Base-by-base conservation (phyloP, 37 sponge, comb jelly and placozoan species). In the Ephydatia muelleri region DNA sequence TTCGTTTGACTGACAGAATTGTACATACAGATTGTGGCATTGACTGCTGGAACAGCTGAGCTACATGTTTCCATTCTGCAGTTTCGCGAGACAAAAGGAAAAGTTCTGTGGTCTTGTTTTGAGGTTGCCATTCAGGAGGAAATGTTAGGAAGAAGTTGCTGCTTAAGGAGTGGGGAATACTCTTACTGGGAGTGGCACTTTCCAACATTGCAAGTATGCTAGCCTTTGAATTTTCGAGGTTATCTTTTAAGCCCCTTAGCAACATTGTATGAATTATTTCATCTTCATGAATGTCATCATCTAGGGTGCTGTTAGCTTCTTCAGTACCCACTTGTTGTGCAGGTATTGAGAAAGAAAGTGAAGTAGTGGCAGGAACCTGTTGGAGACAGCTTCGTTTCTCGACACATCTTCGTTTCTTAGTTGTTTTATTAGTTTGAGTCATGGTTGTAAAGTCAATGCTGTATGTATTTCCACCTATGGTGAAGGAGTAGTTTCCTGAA, bases 91-190 rank as follows among this genome's bases (percentile, higher is more conserved):
- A 34, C 2, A 91, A 31, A 22, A 68, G 83, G 57, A 82, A 83
- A 3, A 91, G 68, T 67, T 86, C 38, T 38, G 82, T 87, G 5
- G 49, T 79, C 38, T 25, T 39, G 0, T 39, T 65, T 67, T 86
- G 87, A 4, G 67, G 75, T 38, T 86, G 67, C 91, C 91, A 91
- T 79, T 91, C 91, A 34, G 65, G 64, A 19, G 91, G 91, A 35
- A 22, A 37, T 5, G 34, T 40, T 22, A 35, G 43, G 6, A 43
- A 43, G 6, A 3, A 43, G 43, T 43, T 43, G 3, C 6, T 43
- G 6, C 6, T 5, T 16, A 57, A 5, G 57, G 57, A 57, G 57
- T 14, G 57, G 57, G 57, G 57, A 14, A 14, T 57, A 14, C 16
- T 21, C 16, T 5, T 11, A 16, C 19, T 57, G 16, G 19, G 16